A percentile compares a stretch with the other conserved stretches of the same genome.
Conservation (phyloP, 53 echinoderm and acorn worm species). For the Echinometra lucunter region DNA sequence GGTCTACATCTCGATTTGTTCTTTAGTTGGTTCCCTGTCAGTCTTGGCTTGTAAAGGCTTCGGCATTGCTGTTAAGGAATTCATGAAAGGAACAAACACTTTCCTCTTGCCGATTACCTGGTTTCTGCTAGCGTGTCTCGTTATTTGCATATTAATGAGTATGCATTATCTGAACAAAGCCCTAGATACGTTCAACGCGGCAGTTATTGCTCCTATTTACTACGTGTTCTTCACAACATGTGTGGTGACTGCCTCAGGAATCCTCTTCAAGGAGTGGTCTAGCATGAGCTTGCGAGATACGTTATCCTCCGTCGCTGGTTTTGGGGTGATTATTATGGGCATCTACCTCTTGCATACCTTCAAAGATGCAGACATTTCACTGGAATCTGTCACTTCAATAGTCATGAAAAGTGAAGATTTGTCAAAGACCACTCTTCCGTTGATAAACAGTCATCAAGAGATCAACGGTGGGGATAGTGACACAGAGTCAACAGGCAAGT, state of each 20-base stretch:
- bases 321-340: conserved; percentile 87
- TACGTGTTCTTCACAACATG: conserved; percentile 98
- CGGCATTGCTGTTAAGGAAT: conserved; percentile 93
- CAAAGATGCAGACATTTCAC: conserved; percentile 81
- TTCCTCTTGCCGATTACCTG: conserved; percentile 78
- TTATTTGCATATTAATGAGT: conserved; percentile 87
- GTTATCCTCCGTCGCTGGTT: conserved; percentile 86
- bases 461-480: background rate
- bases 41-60: conserved; percentile 98
- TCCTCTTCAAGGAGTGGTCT: conserved; percentile 94
- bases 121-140: conserved; percentile 76
- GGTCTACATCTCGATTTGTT: conserved; percentile 95
- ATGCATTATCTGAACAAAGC: conserved; percentile 97
- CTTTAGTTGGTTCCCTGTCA: conserved; percentile 94
- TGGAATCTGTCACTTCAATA: conserved; percentile 44
- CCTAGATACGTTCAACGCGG: conserved; percentile 94
- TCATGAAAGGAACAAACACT: conserved; percentile 72
- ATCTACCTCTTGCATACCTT: conserved; percentile 97
- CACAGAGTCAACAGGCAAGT: conserved; percentile 53
- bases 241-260: conserved; percentile 89
- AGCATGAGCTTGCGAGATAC: conserved; percentile 72
- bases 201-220: conserved; percentile 96
- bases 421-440: background rate
- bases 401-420: background rate
- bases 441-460: background rate